Evolutionary conservation across 2,113 vertebrate species (phyloP).

Genomic region (Odontophorus gujanensis): DNA sequence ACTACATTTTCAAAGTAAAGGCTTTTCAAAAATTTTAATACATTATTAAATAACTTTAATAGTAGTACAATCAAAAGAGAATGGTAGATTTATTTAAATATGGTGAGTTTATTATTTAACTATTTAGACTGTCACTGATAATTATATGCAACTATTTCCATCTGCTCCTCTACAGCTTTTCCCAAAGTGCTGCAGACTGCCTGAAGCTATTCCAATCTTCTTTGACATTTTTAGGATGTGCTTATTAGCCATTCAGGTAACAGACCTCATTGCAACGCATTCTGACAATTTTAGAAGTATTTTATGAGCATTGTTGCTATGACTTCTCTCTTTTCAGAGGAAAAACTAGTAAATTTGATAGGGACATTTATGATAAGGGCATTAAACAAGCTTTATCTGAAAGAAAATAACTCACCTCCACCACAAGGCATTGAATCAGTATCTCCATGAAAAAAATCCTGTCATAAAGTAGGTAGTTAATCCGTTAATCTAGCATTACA

Average conservation of each 20-base stretch:
- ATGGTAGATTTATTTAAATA: neutral
- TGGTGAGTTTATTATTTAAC: neutral
- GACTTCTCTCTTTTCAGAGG: neutral
- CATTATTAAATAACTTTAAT: neutral
- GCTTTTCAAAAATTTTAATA: neutral
- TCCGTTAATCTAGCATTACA: rapidly evolving
- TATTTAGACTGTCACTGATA: neutral
- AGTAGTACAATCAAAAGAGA: neutral
- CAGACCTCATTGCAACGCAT: neutral
- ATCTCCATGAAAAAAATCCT: neutral
- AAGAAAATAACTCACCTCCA: neutral
- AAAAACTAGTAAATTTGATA: slow-evolving; percentile 3
- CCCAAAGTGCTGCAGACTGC: neutral
- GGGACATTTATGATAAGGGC: neutral
- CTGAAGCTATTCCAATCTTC: neutral
- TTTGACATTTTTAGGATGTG: neutral
- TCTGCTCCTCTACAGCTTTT: neutral
- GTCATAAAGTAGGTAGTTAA: neutral
- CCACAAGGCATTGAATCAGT: neutral
- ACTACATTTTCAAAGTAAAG: neutral
- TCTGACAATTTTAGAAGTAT: neutral
- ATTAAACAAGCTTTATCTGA: neutral
- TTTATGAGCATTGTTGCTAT: neutral
- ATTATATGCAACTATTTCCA: neutral
- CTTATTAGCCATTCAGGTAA: slow-evolving; percentile 36